A percentile compares a stretch with the other conserved stretches of the same genome.
These are phyloP conservation scores for Pristionchus arcanus DNA, from an alignment of 2,888 invertebrate genomes.

Conservation along the genomic window DNA sequence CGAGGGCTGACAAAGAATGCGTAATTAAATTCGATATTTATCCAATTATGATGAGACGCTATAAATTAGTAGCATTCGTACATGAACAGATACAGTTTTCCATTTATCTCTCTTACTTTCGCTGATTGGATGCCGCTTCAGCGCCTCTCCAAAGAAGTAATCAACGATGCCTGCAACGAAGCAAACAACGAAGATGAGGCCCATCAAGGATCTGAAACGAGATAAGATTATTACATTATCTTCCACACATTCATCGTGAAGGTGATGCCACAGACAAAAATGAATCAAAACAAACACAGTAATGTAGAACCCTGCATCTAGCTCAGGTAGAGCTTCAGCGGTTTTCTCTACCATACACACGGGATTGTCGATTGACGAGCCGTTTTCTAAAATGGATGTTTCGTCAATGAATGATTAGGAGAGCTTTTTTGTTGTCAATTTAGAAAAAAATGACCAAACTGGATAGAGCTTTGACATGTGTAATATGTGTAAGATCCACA, in stretches of 20 bases:
- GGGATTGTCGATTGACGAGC: neutral
- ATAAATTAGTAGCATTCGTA: too few species aligned
- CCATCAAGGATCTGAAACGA: conserved; percentile 39
- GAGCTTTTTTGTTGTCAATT: too few species aligned
- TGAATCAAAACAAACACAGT: neutral
- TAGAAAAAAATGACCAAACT: too few species aligned
- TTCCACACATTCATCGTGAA: too few species aligned
- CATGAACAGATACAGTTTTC: neutral
- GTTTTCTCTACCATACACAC: neutral
- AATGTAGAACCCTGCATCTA: conserved; percentile 37
- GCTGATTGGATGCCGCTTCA: neutral
- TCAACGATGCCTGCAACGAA: neutral
- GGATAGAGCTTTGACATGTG: too few species aligned
- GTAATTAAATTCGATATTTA: neutral
- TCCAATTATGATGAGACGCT: too few species aligned
- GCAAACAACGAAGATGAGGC: neutral
- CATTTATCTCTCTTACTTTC: neutral
- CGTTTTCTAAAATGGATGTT: neutral
- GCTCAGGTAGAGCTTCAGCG: neutral
- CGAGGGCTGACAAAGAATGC: neutral
- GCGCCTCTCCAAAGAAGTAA: neutral
- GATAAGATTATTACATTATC: too few species aligned
- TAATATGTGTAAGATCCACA: too few species aligned
- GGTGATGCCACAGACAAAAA: too few species aligned
- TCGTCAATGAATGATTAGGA: neutral